Evolutionary conservation across 2,888 invertebrate species (phyloP), one percentile per base, ranked within the genome.

Genomic region (Ophioninae sp.): DNA sequence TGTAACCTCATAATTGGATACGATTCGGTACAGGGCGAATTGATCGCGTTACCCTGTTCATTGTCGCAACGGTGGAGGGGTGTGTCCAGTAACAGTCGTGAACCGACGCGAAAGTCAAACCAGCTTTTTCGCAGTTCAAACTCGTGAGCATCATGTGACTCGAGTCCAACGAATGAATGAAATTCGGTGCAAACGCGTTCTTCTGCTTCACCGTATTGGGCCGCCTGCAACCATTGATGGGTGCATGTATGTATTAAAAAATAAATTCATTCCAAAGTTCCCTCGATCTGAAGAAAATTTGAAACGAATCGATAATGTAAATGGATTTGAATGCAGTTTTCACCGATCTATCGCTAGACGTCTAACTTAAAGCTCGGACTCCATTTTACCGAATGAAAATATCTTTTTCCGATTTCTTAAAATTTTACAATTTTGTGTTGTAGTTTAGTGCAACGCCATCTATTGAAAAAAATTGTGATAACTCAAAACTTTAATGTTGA

Each of bases 21-120:
- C 8, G 8, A 23, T 39, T 8, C 51, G 0, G 17, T 51, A 10
- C 20, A 30, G 13, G 13, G 2, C 13, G 17, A 10, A 10, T 20
- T 39, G 10, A 30, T 56, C 9, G 79, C 88, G 90, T 93, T 30
- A 97, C 97, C 95, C 95, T 95, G 93, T 98, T 99, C 98, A 99
- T 97, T 68, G 94, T 93, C 81, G 97, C 95, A 63, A 99, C 97
- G 51, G 96, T 95, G 87, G 95, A 95, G 0, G 99, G 96, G 93
- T 99, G 99, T 0, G 99, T 99, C 99, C 99, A 99, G 94, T 96
- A 99, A 93, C 99, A 99, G 93, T 99, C 99, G 93, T 99, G 99
- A 30, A 99, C 99, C 0, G 99, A 99, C 7, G 98, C 97, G 94
- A 98, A 99, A 64, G 97, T 96, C 76, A 99, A 94, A 0, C 96